Evolutionary conservation across 37 sponge, comb jelly and placozoan species (phyloP).

Genomic region (Amphimedon queenslandica): DNA sequence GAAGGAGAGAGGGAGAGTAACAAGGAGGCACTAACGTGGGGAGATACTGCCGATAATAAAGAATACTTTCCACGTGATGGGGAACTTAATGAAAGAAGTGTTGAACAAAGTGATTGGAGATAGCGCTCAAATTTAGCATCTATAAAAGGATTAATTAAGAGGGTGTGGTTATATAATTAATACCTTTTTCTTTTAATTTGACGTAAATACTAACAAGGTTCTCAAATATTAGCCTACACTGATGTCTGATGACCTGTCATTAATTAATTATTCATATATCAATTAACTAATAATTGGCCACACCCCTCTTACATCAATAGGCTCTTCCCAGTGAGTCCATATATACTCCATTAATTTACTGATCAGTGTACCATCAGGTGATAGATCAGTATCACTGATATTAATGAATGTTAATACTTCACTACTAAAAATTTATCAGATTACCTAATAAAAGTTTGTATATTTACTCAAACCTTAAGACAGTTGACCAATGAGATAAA

Average conservation of each 20-base stretch:
- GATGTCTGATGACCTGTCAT: slow-evolving; percentile 51
- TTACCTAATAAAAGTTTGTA: not conserved
- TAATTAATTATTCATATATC: not conserved
- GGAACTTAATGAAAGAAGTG: slow-evolving; percentile 25
- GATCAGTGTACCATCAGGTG: slow-evolving; percentile 27
- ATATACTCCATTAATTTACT: slow-evolving; percentile 26
- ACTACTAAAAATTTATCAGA: not conserved
- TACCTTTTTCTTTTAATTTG: not conserved
- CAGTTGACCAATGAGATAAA: slow-evolving; percentile 43
- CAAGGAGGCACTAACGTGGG: slow-evolving; percentile 8
- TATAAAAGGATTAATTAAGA: not conserved
- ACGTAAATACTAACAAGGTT: not conserved
- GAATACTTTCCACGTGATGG: slow-evolving; percentile 59
- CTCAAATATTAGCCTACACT: slow-evolving; percentile 44
- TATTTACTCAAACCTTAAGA: slow-evolving; percentile 17
- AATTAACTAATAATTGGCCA: no score
- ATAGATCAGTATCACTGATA: not conserved
- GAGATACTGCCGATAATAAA: slow-evolving; percentile 24
- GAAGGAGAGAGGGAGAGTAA: slow-evolving; percentile 19
- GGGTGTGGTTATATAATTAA: no score
- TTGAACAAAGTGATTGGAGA: slow-evolving; percentile 10
- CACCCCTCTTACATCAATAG: slow-evolving; percentile 68
- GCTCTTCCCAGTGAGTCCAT: slow-evolving; percentile 79
- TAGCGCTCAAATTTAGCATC: not conserved
- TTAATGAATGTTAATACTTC: no score